These are phyloP conservation scores for Thaleichthys pacificus DNA, from an alignment of 2,797 vertebrate genomes.

Conservation along the genomic window DNA sequence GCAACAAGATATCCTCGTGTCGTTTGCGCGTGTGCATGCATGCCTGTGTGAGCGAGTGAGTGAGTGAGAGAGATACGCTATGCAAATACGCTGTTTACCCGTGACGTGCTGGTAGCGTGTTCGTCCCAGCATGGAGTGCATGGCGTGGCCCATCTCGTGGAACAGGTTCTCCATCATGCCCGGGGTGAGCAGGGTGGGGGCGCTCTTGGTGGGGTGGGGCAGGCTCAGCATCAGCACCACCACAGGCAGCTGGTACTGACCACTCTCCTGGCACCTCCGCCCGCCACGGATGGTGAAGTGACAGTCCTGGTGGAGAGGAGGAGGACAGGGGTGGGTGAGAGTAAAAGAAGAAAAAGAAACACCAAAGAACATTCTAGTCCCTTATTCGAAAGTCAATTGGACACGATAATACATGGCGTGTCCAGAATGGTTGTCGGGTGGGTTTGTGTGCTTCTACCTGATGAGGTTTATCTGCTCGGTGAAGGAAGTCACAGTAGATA, in stretches of 20 bases:
- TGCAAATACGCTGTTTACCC: conserved; percentile 65
- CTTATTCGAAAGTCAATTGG: not conserved
- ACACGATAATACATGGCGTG: not conserved
- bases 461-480: conserved; percentile 88
- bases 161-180: conserved; percentile 99
- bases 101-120: conserved; percentile 96
- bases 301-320: conserved; percentile 80
- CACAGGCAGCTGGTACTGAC: conserved; percentile 90
- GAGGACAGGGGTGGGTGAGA: not conserved
- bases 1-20: not conserved
- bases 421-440: not conserved
- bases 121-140: conserved; percentile 98
- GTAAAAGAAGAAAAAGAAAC: not conserved
- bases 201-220: conserved; percentile 75
- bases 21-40: not conserved
- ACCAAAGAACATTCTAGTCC: not conserved
- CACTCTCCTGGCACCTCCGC: conserved; percentile 77
- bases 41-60: too few relatives aligned
- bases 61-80: too few relatives aligned
- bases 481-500: conserved; percentile 98
- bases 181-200: conserved; percentile 87
- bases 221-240: conserved; percentile 96
- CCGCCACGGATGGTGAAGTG: conserved; percentile 97
- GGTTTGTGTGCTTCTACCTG: conserved; percentile 77
- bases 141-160: conserved; percentile 98